phyloP scores from a whole-genome alignment of 2,888 invertebrate species.

The Papilio gigon region DNA sequence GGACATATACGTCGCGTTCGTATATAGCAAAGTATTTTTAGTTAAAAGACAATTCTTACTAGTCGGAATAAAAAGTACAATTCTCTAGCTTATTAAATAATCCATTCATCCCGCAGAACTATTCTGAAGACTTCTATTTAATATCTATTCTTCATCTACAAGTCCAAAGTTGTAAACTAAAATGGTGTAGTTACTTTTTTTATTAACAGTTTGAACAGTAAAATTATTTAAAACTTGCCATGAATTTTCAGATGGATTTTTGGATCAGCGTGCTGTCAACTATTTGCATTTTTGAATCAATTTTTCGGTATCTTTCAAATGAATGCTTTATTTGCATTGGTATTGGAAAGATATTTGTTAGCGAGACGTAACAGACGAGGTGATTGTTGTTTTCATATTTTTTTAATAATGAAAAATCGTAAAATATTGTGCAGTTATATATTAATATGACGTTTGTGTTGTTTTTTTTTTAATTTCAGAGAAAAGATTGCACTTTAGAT shows the following conservation, averaged over 20 bases:
- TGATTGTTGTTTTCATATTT: slow-evolving; percentile 51
- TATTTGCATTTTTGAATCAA: slow-evolving; percentile 81
- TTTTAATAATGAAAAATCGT: not conserved
- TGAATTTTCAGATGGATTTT: slow-evolving; percentile 79
- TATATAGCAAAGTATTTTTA: not conserved
- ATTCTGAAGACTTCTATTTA: too few species aligned
- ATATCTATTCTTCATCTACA: too few species aligned
- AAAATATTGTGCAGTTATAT: not conserved
- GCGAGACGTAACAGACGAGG: slow-evolving; percentile 75
- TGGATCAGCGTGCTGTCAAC: slow-evolving; percentile 78
- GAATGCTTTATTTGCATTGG: slow-evolving; percentile 72
- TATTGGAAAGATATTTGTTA: slow-evolving; percentile 78
- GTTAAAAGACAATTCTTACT: slow-evolving; percentile 4
- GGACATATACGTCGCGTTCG: not conserved
- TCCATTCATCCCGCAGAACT: too few species aligned
- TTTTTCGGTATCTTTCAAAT: slow-evolving; percentile 82
- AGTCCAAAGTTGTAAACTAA: too few species aligned
- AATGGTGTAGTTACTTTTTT: too few species aligned
- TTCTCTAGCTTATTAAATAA: not conserved
- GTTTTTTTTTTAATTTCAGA: slow-evolving; percentile 59
- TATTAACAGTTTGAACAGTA: not conserved
- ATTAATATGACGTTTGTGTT: too few species aligned
- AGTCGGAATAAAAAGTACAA: not conserved
- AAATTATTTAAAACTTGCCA: not conserved
- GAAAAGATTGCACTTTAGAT: slow-evolving; percentile 66